These are phyloP conservation scores for Chaetodon trifascialis DNA, from an alignment of 2,113 vertebrate species.

Conservation along the genomic window DNA sequence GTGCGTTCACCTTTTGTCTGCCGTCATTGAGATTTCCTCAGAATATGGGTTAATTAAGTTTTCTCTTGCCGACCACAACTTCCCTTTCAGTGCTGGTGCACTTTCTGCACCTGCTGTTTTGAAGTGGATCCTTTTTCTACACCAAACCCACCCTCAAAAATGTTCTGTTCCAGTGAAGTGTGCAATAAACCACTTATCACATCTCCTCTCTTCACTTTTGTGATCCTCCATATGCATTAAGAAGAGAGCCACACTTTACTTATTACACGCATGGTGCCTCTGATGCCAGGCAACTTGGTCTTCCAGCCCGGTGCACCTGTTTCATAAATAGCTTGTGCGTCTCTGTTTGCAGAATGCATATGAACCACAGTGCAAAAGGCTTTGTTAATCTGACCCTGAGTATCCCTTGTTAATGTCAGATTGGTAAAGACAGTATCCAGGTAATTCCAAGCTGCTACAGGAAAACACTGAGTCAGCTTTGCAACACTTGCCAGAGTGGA, in stretches of 20 bases:
- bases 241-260: slow-evolving; percentile 22
- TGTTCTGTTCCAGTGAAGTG: slow-evolving; percentile 21
- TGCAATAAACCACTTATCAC: slow-evolving; percentile 37
- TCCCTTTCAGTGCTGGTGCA: background rate
- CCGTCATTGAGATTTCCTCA: background rate
- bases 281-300: slow-evolving; percentile 29
- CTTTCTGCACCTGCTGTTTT: slow-evolving; percentile 7
- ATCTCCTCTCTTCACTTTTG: slow-evolving; percentile 14
- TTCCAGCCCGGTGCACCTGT: slow-evolving; percentile 3
- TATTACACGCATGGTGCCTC: slow-evolving; percentile 15
- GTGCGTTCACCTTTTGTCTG: slow-evolving; percentile 1
- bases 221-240: slow-evolving; percentile 46
- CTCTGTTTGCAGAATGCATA: background rate
- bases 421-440: slow-evolving; percentile 19
- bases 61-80: background rate
- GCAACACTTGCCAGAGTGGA: slow-evolving; percentile 26
- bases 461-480: slow-evolving; percentile 18
- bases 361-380: background rate
- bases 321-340: slow-evolving; percentile 4
- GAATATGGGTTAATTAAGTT: background rate
- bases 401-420: background rate
- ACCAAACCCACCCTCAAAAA: background rate
- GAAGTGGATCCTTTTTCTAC: background rate
- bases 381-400: slow-evolving; percentile 5
- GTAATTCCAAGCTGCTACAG: slow-evolving; percentile 23